Base-by-base conservation (phyloP, 1,140 invertebrate genomes). In the Lepidotrigona ventralis region DNA sequence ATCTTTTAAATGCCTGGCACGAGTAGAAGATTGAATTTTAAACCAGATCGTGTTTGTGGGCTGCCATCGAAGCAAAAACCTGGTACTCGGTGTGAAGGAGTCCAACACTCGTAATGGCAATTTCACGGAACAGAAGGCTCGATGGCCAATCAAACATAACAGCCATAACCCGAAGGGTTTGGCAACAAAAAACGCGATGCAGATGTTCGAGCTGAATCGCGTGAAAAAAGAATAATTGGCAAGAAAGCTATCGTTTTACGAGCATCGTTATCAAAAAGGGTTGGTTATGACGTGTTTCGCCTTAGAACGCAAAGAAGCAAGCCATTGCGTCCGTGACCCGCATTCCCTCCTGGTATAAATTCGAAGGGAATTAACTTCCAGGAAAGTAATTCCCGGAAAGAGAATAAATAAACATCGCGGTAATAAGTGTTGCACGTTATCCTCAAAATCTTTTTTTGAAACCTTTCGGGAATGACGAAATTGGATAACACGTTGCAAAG, bases 271-370 rank as follows among this genome's bases (percentile, higher is more conserved):
- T 60, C 60, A 63, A 86, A n/a, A 87, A 86, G 76, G 80, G 80
- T 54, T 77, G 51, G 39, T 46, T 64, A 71, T 54, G 66, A 73
- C 66, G 75, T 39, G 68, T 81, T 68, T 54, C 56, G 63, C 63
- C 79, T n/a, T 87, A 87, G 66, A 60, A 81, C 73, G 21, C 23
- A 23, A n/a, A 60, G 58, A 81, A 19, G 72, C 23, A 60, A 73
- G 56, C 74, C 23, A 70, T 11, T 53, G 6, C 39, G 77, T 81
- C 86, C 86, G 29, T 88, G 86, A 87, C 86, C 85, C 33, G 78
- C 11, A 84, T 87, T n/a, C 51, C n/a, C n/a, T n/a, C 33, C 23
- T 23, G 26, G 26, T 79, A 79, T 63, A 72, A 70, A 78, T 46
- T 53, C 29, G 53, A 63, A 64, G 23, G 70, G 33, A 84, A 79